A percentile compares a stretch with the other conserved stretches of the same genome.
These are phyloP conservation scores for Horisme vitalbata DNA, from an alignment of 2,888 invertebrate genomes.

Conservation along the genomic window DNA sequence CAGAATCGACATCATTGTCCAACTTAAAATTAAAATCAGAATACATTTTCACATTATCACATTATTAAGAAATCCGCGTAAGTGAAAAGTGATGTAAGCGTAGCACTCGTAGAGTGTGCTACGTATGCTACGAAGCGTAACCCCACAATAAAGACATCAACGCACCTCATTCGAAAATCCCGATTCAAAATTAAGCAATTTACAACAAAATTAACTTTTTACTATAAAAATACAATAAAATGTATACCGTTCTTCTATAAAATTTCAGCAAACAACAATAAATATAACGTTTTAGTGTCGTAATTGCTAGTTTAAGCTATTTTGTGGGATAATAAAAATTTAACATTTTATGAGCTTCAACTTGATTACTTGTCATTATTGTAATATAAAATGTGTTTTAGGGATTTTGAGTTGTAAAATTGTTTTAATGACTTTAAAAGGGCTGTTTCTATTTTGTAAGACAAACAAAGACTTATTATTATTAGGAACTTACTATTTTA, in stretches of 20 bases:
- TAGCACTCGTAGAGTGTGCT: constrained; percentile 11
- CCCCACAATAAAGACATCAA: constrained; percentile 28
- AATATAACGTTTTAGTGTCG: constrained; percentile 31
- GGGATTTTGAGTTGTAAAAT: constrained; percentile 22
- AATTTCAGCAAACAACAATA: constrained; percentile 30
- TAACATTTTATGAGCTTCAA: constrained; percentile 24
- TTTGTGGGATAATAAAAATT: constrained; percentile 26
- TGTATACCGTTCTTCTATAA: constrained; percentile 22
- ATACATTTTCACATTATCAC: no score
- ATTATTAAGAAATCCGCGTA: no score
- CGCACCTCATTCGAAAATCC: constrained; percentile 8
- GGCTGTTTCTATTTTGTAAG: not conserved
- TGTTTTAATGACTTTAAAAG: constrained; percentile 9
- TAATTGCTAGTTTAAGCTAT: constrained; percentile 30
- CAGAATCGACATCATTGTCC: no score
- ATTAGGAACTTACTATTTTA: no score
- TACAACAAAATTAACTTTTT: constrained; percentile 14
- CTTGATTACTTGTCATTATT: constrained; percentile 33
- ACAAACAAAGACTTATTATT: no score
- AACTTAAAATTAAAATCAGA: no score
- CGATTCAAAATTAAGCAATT: constrained; percentile 19
- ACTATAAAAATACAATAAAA: constrained; percentile 26
- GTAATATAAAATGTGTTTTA: constrained; percentile 23
- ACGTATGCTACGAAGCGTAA: constrained; percentile 18
- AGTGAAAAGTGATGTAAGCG: not conserved